Conservation (phyloP, 2,113 vertebrate species). For the Asarcornis scutulata region DNA sequence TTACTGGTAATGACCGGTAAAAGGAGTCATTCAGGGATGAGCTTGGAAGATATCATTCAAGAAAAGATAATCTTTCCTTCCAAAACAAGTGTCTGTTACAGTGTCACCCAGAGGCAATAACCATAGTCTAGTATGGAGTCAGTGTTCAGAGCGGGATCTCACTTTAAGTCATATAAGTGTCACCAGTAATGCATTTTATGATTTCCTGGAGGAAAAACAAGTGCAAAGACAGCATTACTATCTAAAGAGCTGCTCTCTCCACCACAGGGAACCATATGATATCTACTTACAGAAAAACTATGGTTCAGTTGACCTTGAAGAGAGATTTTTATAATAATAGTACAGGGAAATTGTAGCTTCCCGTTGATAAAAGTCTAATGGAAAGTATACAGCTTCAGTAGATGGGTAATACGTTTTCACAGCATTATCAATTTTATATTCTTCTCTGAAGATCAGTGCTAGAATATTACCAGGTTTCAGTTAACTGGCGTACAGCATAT, state of each 20-base stretch:
- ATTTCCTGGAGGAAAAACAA: conserved; percentile 6
- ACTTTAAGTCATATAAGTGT: not conserved
- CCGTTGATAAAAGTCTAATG: not conserved
- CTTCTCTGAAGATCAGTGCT: not conserved
- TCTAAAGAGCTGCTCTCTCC: not conserved
- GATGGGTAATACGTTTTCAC: not conserved
- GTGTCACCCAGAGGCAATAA: not conserved
- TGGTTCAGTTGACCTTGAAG: not conserved
- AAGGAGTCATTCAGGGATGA: not conserved
- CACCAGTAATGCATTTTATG: not conserved
- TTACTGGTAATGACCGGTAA: not conserved
- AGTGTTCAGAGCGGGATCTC: not conserved
- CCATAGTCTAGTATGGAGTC: not conserved
- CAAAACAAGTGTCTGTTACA: not conserved
- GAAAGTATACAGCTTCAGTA: not conserved
- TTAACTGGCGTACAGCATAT: not conserved
- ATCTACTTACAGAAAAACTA: not conserved
- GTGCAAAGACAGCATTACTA: not conserved
- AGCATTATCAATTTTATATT: not conserved
- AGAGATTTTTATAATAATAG: not conserved
- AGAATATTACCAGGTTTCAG: not conserved
- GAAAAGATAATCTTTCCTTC: not conserved
- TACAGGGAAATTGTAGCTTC: not conserved
- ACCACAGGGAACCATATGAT: not conserved
- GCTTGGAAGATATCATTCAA: not conserved